Percentiles rank a stretch among this genome's conserved stretches.
phyloP scores from a whole-genome alignment of 2,888 invertebrate genomes.

The Phaonia tiefii region DNA sequence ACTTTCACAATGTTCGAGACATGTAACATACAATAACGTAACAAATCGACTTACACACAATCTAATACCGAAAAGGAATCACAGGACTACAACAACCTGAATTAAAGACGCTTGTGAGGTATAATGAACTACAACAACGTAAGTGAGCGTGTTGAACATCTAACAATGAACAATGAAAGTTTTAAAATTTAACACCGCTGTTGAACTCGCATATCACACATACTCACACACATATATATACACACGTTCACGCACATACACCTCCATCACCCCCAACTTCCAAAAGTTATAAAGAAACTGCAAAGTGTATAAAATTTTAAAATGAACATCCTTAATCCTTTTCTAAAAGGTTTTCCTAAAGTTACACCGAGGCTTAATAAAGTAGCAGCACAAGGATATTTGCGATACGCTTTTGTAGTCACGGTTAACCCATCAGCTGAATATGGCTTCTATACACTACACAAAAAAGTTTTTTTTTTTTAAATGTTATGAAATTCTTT shows the following conservation, averaged over 20 bases:
- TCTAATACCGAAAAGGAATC: slow-evolving; percentile 48
- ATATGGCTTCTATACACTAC: too few species aligned
- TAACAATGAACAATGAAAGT: slow-evolving; percentile 64
- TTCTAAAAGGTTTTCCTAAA: slow-evolving; percentile 49
- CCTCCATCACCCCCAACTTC: slow-evolving; percentile 13
- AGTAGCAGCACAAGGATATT: slow-evolving; percentile 6
- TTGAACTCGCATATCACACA: slow-evolving; percentile 40
- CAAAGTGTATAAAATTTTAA: slow-evolving; percentile 61
- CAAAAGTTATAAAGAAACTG: slow-evolving; percentile 46
- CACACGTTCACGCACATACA: slow-evolving; percentile 32
- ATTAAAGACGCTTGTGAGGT: too few species aligned
- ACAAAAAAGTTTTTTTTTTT: too few species aligned
- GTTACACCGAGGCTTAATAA: not conserved
- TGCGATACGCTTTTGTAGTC: too few species aligned
- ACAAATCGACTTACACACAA: slow-evolving; percentile 67
- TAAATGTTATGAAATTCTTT: too few species aligned
- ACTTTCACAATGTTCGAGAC: slow-evolving; percentile 57
- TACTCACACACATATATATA: slow-evolving; percentile 15
- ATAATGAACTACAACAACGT: slow-evolving; percentile 24
- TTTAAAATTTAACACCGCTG: slow-evolving; percentile 65
- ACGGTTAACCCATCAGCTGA: too few species aligned
- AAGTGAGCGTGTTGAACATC: slow-evolving; percentile 60
- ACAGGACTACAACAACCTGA: slow-evolving; percentile 4
- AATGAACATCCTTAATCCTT: slow-evolving; percentile 68
- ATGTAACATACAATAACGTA: slow-evolving; percentile 54